Evolutionary conservation across 2,797 vertebrate genomes (phyloP), one percentile per base, ranked within the genome.

Genomic region (Tokudaia muenninki): DNA sequence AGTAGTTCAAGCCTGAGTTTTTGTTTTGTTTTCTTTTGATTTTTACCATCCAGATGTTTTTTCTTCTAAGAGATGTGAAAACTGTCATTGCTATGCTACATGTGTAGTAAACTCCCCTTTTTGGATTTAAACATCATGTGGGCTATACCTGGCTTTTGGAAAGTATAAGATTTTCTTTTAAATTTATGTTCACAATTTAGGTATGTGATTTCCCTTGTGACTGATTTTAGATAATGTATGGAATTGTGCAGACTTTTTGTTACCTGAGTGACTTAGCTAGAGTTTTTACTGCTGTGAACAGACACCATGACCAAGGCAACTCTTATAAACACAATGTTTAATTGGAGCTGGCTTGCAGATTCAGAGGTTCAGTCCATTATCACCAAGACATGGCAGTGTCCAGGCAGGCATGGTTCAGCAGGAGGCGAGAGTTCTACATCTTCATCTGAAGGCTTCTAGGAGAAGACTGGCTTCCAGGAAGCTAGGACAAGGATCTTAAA

Each of bases 21-120:
- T 90, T 91, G 57, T 77, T 77, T 77, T 77, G 12, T 29, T 77
- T 77, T 77, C 12, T 47, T 26, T 77, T 47, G 2, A 14, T 75
- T 37, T 75, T 75, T 44, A 96, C 72, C 2, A 86, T n/a, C 4
- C 13, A 80, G n/a, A 65, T 96, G 61, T 21, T 26, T 95, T 90
- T 95, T 4, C 34, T 50, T 67, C 22, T 70, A 92, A 52, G 11
- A 90, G 19, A 41, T 93, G 19, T 84, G n/a, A 82, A 96, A 96
- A 81, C 12, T 87, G 21, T 26, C 14, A 84, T 34, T 90, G 29
- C 87, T 89, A 92, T 87, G 34, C 87, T 86, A 92, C 65, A 61
- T 3, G 74, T 26, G n/a, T 21, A 81, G 61, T 12, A 16, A 92
- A 4, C 31, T 52, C 74, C 59, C 47, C 41, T 63, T 31, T 59